Evolutionary conservation across 2,113 vertebrate genomes (phyloP), one percentile per base, ranked within the genome.

Genomic region (Alethe diademata): DNA sequence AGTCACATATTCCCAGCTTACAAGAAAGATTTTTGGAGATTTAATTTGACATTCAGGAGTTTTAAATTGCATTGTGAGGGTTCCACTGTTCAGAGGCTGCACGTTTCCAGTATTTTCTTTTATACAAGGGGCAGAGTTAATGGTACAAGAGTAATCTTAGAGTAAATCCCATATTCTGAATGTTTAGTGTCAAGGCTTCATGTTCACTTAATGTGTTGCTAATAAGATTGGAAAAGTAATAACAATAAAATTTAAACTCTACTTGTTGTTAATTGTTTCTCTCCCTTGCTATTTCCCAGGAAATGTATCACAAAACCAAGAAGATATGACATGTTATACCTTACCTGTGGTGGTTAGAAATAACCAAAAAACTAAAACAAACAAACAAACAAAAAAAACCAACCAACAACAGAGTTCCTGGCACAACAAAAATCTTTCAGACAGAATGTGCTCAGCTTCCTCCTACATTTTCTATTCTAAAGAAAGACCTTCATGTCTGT

Each of bases 401-500:
- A 67, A n/a, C 11, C 4, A 47, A 29, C 23, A 67, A 48, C 4
- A 14, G 62, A 78, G 28, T 61, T 35, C 19, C 17, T 33, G 19
- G 26, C 24, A 35, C 31, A 86, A 29, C 10, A 78, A 71, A 86
- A 76, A 76, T 47, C n/a, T 75, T 60, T 69, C n/a, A 75, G 45
- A 66, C 22, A 66, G 53, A 84, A 92, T 23, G 14, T 57, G 36
- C 31, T 29, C 58, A 48, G 56, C 54, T 86, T 92, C 71, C 47
- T 85, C 64, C 31, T 42, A 8, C 12, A 65, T 70, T 87, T 94
- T 62, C 56, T 87, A 3, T 67, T 94, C 81, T 84, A 90, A 87
- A 82, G 83, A 88, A 91, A 93, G 89, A 78, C 88, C 90, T 97
- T 95, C 78, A 72, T 57, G 78, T 88, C 62, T 69, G 26, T 26